These are phyloP conservation scores for Nyctibius grandis DNA, from an alignment of 2,797 vertebrate species.

Conservation along the genomic window DNA sequence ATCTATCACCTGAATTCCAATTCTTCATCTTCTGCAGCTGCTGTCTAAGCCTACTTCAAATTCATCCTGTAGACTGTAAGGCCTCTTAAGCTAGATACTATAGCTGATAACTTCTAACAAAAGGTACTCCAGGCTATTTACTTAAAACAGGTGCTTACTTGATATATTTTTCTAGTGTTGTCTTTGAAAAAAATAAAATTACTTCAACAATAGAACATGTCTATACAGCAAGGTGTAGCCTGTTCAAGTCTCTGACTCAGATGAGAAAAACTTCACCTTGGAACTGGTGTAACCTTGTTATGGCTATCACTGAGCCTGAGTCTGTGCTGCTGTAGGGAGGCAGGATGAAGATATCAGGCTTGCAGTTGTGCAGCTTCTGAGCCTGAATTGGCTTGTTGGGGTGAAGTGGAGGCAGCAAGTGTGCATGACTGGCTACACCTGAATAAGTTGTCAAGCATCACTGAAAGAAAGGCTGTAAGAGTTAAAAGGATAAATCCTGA, in stretches of 20 bases:
- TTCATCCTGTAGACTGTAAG: background rate
- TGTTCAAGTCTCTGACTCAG: background rate
- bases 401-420: background rate
- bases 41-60: background rate
- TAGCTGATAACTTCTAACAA: background rate
- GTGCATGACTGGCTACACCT: background rate
- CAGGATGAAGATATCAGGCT: background rate
- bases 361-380: background rate
- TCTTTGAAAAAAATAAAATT: background rate
- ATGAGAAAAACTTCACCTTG: background rate
- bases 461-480: background rate
- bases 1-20: background rate
- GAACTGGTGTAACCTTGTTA: background rate
- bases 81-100: background rate
- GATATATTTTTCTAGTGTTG: background rate
- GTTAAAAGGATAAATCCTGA: background rate
- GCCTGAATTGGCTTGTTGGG: background rate
- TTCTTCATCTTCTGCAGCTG: background rate
- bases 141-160: background rate
- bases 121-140: background rate
- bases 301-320: accelerated
- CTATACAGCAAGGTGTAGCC: background rate
- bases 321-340: background rate
- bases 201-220: background rate
- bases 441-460: background rate